These are phyloP conservation scores for Dione juno DNA, from an alignment of 2,888 invertebrate species.

Conservation along the genomic window DNA sequence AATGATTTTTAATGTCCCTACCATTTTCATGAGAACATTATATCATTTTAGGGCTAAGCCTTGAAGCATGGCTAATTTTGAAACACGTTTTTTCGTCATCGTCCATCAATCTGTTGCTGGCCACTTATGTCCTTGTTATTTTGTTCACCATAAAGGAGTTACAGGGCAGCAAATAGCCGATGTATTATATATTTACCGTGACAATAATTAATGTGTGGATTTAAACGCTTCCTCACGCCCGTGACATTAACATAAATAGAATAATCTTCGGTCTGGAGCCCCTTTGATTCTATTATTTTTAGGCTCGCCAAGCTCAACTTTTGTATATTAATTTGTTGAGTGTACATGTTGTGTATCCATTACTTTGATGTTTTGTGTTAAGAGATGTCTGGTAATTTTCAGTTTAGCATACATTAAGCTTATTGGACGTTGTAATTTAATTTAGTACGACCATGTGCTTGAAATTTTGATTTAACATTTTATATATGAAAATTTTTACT, in stretches of 20 bases:
- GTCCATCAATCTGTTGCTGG: conserved; percentile 76
- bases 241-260: conserved; percentile 84
- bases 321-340: conserved; percentile 79
- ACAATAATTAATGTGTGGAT: conserved; percentile 84
- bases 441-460: conserved; percentile 10
- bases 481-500: no score
- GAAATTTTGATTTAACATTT: not conserved
- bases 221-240: conserved; percentile 84
- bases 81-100: conserved; percentile 75
- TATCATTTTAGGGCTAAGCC: conserved; percentile 70
- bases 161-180: conserved; percentile 78
- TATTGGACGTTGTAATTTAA: conserved; percentile 39
- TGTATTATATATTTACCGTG: conserved; percentile 81
- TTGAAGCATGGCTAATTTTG: conserved; percentile 55
- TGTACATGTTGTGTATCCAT: conserved; percentile 64
- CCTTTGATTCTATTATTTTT: conserved; percentile 83
- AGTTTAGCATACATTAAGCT: conserved; percentile 56
- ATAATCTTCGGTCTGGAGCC: conserved; percentile 78
- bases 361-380: conserved; percentile 80
- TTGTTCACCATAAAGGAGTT: conserved; percentile 72
- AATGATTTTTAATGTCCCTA: conserved; percentile 76
- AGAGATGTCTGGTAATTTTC: conserved; percentile 76
- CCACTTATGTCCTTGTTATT: conserved; percentile 74
- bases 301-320: conserved; percentile 72
- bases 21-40: conserved; percentile 62